Evolutionary conservation across 2,888 invertebrate species (phyloP).

Genomic region (Caenorhabditis doughertyi): DNA sequence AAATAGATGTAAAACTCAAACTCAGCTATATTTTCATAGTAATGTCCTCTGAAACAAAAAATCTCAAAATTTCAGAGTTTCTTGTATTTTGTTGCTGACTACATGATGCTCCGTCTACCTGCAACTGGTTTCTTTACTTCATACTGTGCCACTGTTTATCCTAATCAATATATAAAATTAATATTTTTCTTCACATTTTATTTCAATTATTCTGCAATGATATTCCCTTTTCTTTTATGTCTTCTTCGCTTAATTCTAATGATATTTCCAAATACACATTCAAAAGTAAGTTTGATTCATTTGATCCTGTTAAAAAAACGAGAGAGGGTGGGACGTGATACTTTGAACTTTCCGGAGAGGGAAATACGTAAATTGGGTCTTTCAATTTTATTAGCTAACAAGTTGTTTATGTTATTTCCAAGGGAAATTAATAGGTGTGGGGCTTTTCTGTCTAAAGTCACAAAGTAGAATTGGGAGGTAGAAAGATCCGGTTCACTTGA

Average conservation of each 20-base stretch:
- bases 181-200: constrained; percentile 65
- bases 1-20: no score
- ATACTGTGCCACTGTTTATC: constrained; percentile 35
- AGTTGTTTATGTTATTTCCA: constrained; percentile 13
- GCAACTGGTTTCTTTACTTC: constrained; percentile 59
- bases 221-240: constrained; percentile 54
- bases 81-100: constrained; percentile 53
- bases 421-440: background rate
- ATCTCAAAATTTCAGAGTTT: constrained; percentile 49
- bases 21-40: no score
- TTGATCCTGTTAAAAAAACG: background rate
- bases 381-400: constrained; percentile 6
- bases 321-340: no score
- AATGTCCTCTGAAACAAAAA: no score
- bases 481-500: background rate
- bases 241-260: constrained; percentile 50
- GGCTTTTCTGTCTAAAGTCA: background rate
- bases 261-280: constrained; percentile 53
- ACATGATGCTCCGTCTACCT: constrained; percentile 61
- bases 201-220: constrained; percentile 62
- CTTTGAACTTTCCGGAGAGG: constrained; percentile 31
- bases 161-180: constrained; percentile 49
- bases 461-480: background rate
- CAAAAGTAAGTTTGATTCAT: constrained; percentile 25
- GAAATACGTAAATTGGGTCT: constrained; percentile 29